Evolutionary conservation across 2,113 vertebrate species (phyloP).

Genomic region (Bos indicus): DNA sequence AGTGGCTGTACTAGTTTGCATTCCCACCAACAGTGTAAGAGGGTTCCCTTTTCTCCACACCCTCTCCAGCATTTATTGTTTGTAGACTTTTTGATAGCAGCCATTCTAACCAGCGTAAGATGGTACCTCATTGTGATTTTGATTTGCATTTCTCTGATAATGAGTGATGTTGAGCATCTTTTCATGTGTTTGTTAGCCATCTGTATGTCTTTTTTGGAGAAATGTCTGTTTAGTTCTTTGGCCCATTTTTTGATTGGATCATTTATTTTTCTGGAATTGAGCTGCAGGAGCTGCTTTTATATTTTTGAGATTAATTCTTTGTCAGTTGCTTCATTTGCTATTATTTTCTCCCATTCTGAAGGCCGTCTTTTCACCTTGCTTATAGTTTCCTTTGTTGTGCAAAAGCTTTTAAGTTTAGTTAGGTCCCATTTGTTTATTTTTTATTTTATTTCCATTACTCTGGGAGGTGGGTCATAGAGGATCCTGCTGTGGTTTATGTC

Average conservation of each 20-base stretch:
- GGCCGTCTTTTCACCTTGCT: not conserved
- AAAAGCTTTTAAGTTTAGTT: not conserved
- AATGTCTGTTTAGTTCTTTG: not conserved
- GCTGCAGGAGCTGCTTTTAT: not conserved
- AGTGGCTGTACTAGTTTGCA: not conserved
- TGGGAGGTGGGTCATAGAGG: not conserved
- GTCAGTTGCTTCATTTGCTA: not conserved
- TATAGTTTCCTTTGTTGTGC: not conserved
- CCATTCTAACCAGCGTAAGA: not conserved
- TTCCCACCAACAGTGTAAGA: not conserved
- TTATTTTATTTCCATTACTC: not conserved
- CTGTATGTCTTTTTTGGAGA: not conserved
- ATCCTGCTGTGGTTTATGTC: not conserved
- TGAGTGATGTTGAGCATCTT: not conserved
- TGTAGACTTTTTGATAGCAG: not conserved
- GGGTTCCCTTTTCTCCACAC: not conserved
- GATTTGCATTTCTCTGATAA: not conserved
- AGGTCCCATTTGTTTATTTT: not conserved
- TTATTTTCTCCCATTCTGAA: not conserved
- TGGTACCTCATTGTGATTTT: not conserved
- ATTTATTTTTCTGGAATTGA: not conserved
- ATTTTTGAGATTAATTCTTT: not conserved
- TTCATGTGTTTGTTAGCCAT: not conserved
- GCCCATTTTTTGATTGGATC: not conserved
- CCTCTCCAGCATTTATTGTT: not conserved